Conservation (phyloP, 2,888 invertebrate genomes). For the Sepioteuthis lessoniana region DNA sequence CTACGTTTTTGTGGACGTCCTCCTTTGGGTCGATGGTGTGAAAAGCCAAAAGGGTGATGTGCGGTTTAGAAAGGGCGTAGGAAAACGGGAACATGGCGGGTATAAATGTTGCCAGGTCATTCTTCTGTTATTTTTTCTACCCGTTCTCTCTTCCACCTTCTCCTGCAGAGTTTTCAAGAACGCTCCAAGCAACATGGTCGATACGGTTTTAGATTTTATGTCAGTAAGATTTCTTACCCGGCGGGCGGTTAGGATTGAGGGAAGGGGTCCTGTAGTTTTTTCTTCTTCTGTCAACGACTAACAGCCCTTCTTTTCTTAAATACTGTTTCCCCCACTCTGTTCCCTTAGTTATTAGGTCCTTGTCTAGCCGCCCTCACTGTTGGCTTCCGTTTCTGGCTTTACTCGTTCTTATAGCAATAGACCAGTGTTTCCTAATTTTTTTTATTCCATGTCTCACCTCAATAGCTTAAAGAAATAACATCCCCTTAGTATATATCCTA, state of each 20-base stretch:
- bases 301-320: background rate
- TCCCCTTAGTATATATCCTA: no score
- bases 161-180: background rate
- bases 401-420: no score
- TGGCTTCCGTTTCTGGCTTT: background rate
- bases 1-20: background rate
- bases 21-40: background rate
- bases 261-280: no score
- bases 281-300: no score
- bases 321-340: background rate
- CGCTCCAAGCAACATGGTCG: background rate
- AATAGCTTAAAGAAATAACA: no score
- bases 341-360: background rate
- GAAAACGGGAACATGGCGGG: no score
- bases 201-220: no score
- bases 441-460: no score
- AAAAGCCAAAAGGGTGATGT: background rate
- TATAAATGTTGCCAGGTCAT: background rate
- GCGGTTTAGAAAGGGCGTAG: background rate
- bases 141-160: background rate
- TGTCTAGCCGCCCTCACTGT: background rate
- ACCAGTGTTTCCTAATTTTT: no score
- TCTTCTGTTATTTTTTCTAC: background rate
- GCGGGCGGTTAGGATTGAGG: no score
- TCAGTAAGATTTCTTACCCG: no score